Base-by-base conservation (phyloP, 2,888 invertebrate species). In the Pollenia amentaria region DNA sequence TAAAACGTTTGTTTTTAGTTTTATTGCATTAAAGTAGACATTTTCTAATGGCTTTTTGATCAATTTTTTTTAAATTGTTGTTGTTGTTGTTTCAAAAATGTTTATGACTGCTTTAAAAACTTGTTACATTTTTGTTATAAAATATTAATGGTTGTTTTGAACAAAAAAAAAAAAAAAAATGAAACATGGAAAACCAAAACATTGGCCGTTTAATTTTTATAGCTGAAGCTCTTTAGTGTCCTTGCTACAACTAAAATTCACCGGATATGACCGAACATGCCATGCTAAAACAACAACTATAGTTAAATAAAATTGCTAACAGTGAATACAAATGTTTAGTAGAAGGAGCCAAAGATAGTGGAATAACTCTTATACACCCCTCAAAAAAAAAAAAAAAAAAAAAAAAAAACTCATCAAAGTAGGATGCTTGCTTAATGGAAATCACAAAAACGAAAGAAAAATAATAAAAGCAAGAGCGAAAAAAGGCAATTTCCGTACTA, bases 401-500 rank as follows among this genome's bases (percentile, higher is more conserved):
- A 62, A 38, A 55, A 29, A 69, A 70, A 40, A 85, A 75, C 80
- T 86, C 84, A 81, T 86, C 86, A 88, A 86, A 88, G 84, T 75
- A 88, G 88, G 88, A 88, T 88, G 88, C 81, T 86, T 69, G 83
- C 77, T 84, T 88, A 88, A 85, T 85, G 81, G 78, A 87, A 86
- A 85, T 79, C 70, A 70, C 48, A 70, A 51, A 80, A 64, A 81
- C 55, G 72, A 83, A 65, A 67, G 51, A 53, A 57, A 76, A 51
- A 70, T 44, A n/a, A 51, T 62, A 62, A 77, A 72, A 62, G 72
- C 48, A 72, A 84, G 70, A 55, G 89, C 88, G 82, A 83, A 83
- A 86, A 87, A 84, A 89, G 89, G 90, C 91, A 91, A 91, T 91
- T 91, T 91, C 91, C 91, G 90, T 89, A 88, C 88, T 88, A 90